Base-by-base conservation (phyloP, 2,888 invertebrate species). In the Dasysyrphus tricinctus region DNA sequence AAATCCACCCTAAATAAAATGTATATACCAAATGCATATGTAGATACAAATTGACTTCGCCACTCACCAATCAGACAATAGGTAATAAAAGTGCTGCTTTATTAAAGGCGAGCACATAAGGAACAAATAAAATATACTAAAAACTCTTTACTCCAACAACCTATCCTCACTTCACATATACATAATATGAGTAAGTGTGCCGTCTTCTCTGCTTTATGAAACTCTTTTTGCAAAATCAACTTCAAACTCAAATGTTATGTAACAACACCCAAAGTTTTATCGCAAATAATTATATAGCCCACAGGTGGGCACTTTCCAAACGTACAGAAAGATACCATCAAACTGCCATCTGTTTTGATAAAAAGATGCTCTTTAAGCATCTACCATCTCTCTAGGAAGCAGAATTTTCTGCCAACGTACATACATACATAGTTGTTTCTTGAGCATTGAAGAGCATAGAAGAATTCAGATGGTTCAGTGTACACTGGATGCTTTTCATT, bases 241-340 rank as follows among this genome's bases (percentile, higher is more conserved):
- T 32, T 49, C 39, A 49, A 39, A 47, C 32, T 75, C 56, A 57
- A 75, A 74, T 56, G 14, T 63, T 75, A 79, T 75, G 70, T 79
- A 75, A 75, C 83, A 79, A 39, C 11, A 49, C 73, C 78, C 74
- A 47, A 69, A 56, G 74, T 79, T 79, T 75, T 83, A 83, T 83
- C 42, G 79, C 16, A 34, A 57, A 29, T 83, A 83, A 83, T 83
- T 75, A 79, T 75, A 83, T 79, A 75, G 79, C 83, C 74, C 39
- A 63, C 49, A 70, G 83, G 70, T 57, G 63, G 70, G 51, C 57
- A 75, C 56, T 75, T 75, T 47, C 79, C 63, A 51, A 63, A 63
- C 70, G 29, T 75, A 65, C 63, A 54, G n/a, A 39, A 67, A 77
- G 47, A 57, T 65, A 79, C 54, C 39, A 74, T 74, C 82, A 56